phyloP scores from a whole-genome alignment of 37 sponge, comb jelly and placozoan genomes.

The Crambe crambe region DNA sequence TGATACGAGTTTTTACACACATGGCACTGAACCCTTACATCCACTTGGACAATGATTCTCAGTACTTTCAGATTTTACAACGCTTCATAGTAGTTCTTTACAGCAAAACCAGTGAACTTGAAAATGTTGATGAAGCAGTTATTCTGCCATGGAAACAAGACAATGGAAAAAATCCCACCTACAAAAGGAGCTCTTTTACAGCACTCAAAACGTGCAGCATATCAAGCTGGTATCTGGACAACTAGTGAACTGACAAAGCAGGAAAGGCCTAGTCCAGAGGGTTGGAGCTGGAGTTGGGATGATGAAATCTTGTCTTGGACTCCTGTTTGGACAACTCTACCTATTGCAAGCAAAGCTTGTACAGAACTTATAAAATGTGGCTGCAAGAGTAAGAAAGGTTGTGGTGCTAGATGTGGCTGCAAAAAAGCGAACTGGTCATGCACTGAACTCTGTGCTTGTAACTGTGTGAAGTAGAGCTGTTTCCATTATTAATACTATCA shows the following conservation, averaged over 20 bases:
- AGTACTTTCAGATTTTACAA: background rate
- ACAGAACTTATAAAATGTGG: background rate
- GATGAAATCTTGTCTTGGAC: background rate
- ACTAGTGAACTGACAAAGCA: conserved; percentile 1
- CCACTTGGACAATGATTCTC: background rate
- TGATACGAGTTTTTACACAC: background rate
- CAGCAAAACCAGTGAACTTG: background rate
- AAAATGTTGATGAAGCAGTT: conserved; percentile 10
- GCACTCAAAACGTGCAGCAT: background rate
- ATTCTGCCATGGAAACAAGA: background rate
- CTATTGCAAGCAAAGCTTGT: background rate
- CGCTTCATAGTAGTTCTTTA: background rate
- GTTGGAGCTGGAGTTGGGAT: background rate
- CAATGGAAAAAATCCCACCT: background rate
- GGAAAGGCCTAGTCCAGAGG: background rate
- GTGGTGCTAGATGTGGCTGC: background rate
- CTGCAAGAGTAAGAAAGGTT: background rate
- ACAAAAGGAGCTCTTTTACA: background rate
- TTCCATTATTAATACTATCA: no score
- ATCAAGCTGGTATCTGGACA: background rate
- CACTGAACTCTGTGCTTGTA: background rate
- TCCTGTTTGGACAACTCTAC: conserved; percentile 2
- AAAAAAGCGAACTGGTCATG: background rate
- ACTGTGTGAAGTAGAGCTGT: background rate
- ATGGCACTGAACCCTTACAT: background rate